Conservation (phyloP, 2,113 vertebrate genomes). For the Montifringilla adamsi region DNA sequence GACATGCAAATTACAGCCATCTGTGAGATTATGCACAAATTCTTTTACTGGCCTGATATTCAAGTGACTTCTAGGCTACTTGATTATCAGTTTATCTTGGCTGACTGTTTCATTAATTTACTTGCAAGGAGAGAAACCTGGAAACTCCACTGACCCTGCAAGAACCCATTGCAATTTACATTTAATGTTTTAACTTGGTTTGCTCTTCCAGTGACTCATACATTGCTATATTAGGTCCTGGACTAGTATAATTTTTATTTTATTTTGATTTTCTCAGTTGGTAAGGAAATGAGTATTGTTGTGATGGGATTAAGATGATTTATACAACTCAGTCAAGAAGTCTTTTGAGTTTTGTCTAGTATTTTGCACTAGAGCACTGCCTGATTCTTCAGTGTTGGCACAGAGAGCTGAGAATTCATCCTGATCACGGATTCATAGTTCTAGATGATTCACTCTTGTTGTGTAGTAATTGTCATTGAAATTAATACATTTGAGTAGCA, state of each 20-base stretch:
- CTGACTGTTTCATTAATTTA: neutral
- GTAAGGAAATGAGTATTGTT: neutral
- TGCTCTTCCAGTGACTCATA: neutral
- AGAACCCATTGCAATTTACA: neutral
- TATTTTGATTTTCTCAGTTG: neutral
- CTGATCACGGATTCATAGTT: neutral
- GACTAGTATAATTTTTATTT: neutral
- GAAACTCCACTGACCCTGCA: neutral
- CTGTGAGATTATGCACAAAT: slow-evolving; percentile 2
- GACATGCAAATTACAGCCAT: slow-evolving; percentile 35
- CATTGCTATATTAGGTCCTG: neutral
- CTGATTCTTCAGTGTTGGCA: neutral
- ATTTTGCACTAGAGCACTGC: neutral
- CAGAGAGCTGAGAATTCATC: neutral
- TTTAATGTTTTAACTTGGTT: neutral
- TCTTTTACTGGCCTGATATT: slow-evolving; percentile 1
- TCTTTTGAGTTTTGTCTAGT: neutral
- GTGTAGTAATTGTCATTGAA: neutral
- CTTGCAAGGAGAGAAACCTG: neutral
- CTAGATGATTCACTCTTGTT: neutral
- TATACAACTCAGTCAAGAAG: neutral
- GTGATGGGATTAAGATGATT: neutral
- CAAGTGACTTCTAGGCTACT: neutral
- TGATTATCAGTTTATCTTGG: neutral
- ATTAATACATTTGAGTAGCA: neutral